These are phyloP conservation scores for Lasaia peninsularis DNA, from an alignment of 1,140 invertebrate species.

Conservation along the genomic window DNA sequence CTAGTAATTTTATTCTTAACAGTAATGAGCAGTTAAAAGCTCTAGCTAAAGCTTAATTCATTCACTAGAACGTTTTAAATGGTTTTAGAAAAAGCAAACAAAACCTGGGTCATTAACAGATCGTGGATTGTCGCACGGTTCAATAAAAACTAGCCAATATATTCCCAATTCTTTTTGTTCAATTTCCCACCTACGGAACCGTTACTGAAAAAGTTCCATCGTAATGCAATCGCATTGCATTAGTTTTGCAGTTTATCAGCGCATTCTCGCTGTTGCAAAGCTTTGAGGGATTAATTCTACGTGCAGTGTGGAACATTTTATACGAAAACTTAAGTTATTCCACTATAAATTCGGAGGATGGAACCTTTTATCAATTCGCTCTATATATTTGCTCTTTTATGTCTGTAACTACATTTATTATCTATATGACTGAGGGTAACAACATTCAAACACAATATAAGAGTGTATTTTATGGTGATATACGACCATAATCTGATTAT, in stretches of 20 bases:
- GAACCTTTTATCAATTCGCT: conserved; percentile 13
- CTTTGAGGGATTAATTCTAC: conserved; percentile 69
- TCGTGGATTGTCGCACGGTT: conserved; percentile 43
- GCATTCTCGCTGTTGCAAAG: conserved; percentile 44
- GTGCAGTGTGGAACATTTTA: conserved; percentile 37
- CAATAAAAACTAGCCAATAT: conserved; percentile 52
- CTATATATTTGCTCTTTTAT: too few relatives aligned
- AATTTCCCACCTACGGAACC: conserved; percentile 46
- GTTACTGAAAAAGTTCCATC: conserved; percentile 72
- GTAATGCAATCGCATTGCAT: conserved; percentile 70
- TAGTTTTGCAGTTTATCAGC: conserved; percentile 68
- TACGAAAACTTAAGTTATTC: conserved; percentile 20
- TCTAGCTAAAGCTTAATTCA: too few relatives aligned
- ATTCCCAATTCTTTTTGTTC: conserved; percentile 57
- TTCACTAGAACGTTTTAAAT: neutral
- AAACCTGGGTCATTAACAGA: conserved; percentile 54
- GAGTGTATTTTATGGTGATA: too few relatives aligned
- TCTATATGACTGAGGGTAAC: too few relatives aligned
- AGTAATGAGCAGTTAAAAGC: too few relatives aligned
- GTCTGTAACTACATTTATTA: too few relatives aligned
- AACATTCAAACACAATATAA: too few relatives aligned
- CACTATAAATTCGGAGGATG: conserved; percentile 13
- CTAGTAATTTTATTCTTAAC: too few relatives aligned
- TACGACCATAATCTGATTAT: too few relatives aligned
- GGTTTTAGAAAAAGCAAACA: conserved; percentile 12